These are phyloP conservation scores for Phyllotreta cruciferae DNA, from an alignment of 2,888 invertebrate genomes.

Conservation along the genomic window DNA sequence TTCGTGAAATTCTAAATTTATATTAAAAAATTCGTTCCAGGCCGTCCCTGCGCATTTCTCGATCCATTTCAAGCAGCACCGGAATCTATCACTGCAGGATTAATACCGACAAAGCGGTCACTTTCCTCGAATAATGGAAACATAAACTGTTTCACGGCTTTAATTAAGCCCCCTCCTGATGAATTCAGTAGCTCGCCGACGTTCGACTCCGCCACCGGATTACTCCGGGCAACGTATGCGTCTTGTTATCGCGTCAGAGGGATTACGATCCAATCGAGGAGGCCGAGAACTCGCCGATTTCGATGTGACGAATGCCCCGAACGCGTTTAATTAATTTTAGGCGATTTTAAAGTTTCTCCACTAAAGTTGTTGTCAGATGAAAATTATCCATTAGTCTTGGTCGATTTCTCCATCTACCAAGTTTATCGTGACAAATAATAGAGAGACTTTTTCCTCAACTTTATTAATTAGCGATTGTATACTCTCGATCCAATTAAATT, in stretches of 20 bases:
- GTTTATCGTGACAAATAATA: no score
- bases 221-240: constrained; percentile 12
- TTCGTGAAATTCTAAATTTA: constrained; percentile 9
- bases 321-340: no score
- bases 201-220: constrained; percentile 19
- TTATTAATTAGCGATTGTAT: no score
- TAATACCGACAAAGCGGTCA: constrained; percentile 21
- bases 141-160: constrained; percentile 26
- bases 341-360: no score
- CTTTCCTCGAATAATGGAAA: constrained; percentile 26
- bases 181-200: constrained; percentile 21
- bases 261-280: no score
- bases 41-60: constrained; percentile 6
- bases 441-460: no score
- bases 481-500: no score
- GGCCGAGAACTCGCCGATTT: no score
- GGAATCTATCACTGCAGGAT: constrained; percentile 21
- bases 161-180: constrained; percentile 26
- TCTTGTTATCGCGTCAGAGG: constrained; percentile 1
- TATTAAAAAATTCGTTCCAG: not conserved
- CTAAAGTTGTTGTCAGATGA: no score
- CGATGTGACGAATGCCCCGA: no score
- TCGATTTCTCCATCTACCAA: no score
- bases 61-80: not conserved
- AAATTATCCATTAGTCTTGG: no score